Base-by-base conservation (phyloP, 2,888 invertebrate species). In the Leptinotarsa peninsularis region DNA sequence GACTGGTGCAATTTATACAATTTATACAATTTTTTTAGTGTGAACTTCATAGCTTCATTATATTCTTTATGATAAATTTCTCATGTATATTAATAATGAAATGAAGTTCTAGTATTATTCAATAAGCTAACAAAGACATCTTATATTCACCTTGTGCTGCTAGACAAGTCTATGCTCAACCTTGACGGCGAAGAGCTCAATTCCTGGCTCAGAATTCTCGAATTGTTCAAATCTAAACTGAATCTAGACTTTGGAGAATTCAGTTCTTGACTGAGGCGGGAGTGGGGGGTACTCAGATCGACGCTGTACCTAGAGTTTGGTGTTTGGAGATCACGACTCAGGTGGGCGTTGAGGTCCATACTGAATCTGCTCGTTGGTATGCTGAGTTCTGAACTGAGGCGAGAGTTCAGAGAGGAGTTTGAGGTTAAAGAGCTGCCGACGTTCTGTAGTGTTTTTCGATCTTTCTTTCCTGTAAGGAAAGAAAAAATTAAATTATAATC, bases 261-360 rank as follows among this genome's bases (percentile, higher is more conserved):
- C 77, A 92, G 89, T 86, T 91, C 91, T 81, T 87, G 87, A 76
- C 87, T 86, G 71, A 86, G 86, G 86, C 91, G 90, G 81, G 91
- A 90, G 85, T 91, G 91, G 66, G 92, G 91, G 10, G 91, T 91
- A 83, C 92, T 92, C 81, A 93, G 89, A 87, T 93, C 93, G 85
- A 93, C 90, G 83, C 93, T 93, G 86, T 92, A 93, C 86, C 93
- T 90, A 81, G 93, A 93, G 84, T 91, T 92, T 50, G 91, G 92
- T 78, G 91, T 91, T 83, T 90, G 90, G 68, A 91, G 89, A 86
- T 90, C 92, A 80, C 91, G 90, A 85, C 90, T 81, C 27, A 80
- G 58, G 4, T 78, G 79, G 43, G 81, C 75, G 63, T 85, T 86
- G 81, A 91, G 87, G 83, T 91, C 91, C 66, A 90, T 88, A 84